Evolutionary conservation across 2,797 vertebrate genomes (phyloP).

Genomic region (Onychomys arenicola): DNA sequence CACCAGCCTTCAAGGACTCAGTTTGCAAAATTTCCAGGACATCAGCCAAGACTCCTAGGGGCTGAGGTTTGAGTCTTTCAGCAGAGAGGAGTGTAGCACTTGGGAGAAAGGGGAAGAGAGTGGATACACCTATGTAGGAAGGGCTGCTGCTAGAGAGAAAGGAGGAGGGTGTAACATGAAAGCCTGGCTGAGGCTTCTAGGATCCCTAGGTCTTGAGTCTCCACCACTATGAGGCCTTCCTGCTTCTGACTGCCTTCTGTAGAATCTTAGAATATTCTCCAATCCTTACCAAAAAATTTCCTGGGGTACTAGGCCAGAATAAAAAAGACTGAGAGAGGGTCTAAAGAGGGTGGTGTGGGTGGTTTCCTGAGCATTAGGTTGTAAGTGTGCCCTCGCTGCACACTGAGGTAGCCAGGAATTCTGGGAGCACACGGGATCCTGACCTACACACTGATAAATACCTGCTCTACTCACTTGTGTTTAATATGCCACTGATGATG

Average conservation of each 20-base stretch:
- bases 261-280: not conserved
- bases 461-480: rapidly evolving
- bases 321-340: not conserved
- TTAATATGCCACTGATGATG: not conserved
- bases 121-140: not conserved
- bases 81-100: not conserved
- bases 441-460: not conserved
- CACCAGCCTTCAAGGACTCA: not conserved
- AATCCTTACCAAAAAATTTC: not conserved
- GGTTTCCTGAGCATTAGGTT: not conserved
- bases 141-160: not conserved
- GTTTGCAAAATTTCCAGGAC: not conserved
- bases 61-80: not conserved
- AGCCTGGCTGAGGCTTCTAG: not conserved
- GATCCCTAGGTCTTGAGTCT: not conserved
- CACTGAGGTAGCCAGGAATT: not conserved
- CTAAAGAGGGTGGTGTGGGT: not conserved
- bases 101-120: no score
- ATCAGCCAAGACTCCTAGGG: not conserved
- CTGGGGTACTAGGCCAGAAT: not conserved
- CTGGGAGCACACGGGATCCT: not conserved
- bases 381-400: rapidly evolving
- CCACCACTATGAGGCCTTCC: not conserved
- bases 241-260: not conserved
- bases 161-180: not conserved